phyloP scores from a whole-genome alignment of 2,888 invertebrate species.

The Ochropleura leucogaster region DNA sequence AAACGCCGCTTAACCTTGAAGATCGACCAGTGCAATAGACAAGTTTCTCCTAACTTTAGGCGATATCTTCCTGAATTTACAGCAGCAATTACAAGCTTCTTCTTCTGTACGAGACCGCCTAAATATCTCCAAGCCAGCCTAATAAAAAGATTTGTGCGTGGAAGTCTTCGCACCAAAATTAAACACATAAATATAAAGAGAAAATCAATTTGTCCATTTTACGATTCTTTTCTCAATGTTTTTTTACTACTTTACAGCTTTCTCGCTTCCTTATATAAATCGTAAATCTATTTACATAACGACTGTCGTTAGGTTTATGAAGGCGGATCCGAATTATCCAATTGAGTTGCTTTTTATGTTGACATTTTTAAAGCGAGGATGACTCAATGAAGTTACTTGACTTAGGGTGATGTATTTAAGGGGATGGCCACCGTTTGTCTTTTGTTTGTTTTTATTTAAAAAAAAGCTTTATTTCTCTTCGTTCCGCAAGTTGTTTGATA shows the following conservation, averaged over 20 bases:
- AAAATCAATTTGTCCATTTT: conserved; percentile 65
- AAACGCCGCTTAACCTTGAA: neutral
- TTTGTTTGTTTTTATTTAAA: neutral
- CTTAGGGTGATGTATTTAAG: neutral
- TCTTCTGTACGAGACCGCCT: conserved; percentile 4
- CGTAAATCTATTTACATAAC: conserved; percentile 66
- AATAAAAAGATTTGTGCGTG: conserved; percentile 40
- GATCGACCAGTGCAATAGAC: too few relatives aligned
- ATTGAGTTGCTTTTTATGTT: conserved; percentile 57
- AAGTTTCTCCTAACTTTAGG: neutral
- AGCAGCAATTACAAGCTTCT: conserved; percentile 17
- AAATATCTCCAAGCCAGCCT: conserved; percentile 22
- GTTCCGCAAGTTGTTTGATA: neutral
- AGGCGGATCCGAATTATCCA: conserved; percentile 56
- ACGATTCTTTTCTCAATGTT: conserved; percentile 58
- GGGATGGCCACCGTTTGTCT: neutral
- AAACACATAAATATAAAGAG: conserved; percentile 59
- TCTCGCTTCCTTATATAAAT: conserved; percentile 53
- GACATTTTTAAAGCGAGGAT: conserved; percentile 29
- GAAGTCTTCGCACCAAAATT: conserved; percentile 51
- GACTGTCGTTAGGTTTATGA: conserved; percentile 61
- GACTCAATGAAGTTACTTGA: conserved; percentile 31
- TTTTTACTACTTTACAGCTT: conserved; percentile 66
- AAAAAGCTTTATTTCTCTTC: neutral
- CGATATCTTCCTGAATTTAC: conserved; percentile 33